These are phyloP conservation scores for Schizothorax lantsangensis DNA, from an alignment of 2,797 vertebrate genomes.

Conservation along the genomic window DNA sequence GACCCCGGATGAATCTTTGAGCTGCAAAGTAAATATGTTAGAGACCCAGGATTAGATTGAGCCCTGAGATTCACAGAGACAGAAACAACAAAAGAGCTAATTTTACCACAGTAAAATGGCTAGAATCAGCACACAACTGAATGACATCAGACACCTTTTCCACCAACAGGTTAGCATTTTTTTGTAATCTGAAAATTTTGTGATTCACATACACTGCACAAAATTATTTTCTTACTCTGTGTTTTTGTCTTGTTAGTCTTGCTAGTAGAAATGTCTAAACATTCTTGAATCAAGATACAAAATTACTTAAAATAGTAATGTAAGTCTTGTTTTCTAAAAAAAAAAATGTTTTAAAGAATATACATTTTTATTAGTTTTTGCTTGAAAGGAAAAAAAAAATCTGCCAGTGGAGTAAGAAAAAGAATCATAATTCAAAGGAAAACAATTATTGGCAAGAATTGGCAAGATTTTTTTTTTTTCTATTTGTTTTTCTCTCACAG, in stretches of 20 bases:
- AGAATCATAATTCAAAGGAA: neutral
- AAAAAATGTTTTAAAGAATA: no score
- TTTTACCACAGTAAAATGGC: neutral
- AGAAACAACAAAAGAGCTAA: neutral
- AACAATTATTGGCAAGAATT: no score
- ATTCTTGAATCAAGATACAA: neutral
- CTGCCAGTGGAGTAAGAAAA: neutral
- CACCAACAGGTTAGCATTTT: neutral
- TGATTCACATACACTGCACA: neutral
- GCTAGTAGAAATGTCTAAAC: neutral
- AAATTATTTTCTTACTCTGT: neutral
- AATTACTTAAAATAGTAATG: neutral
- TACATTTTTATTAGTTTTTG: no score
- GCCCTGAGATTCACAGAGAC: neutral
- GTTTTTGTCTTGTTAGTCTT: neutral
- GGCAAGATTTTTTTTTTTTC: neutral
- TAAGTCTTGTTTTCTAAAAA: neutral
- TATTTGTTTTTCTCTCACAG: neutral
- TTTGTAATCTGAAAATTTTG: neutral
- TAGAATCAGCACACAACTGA: slow-evolving; percentile 6
- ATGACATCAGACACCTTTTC: neutral
- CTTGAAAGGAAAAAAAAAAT: neutral
- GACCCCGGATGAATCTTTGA: slow-evolving; percentile 47
- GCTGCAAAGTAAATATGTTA: slow-evolving; percentile 33
- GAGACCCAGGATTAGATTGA: slow-evolving; percentile 7